Base-by-base conservation (phyloP, 2,113 vertebrate species). In the Pao palembangensis region DNA sequence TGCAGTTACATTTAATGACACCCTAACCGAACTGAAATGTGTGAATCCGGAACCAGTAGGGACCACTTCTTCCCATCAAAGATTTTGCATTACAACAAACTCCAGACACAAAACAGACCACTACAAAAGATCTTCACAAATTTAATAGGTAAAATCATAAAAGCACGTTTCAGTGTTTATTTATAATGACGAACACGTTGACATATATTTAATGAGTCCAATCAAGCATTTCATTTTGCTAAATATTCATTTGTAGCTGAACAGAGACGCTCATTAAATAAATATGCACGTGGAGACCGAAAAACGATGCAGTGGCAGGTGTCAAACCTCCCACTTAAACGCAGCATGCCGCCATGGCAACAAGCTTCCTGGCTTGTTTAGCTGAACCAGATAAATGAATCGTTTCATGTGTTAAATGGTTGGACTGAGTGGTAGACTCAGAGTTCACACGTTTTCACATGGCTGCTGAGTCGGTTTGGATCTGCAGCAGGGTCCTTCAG, bases 321-420 rank as follows among this genome's bases (percentile, higher is more conserved):
- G 84, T 89, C 85, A 75, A 44, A 73, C 69, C 75, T 77, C 69
- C 78, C 51, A 70, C 65, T 81, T 81, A 49, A 62, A 73, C 76
- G 60, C 55, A 54, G 71, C 51, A 34, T 2, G 58, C 79, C 68
- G 69, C 77, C 76, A 72, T 61, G 56, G 74, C 21, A 18, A 71
- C 21, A 7, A 57, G 28, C 60, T 70, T 77, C 82, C 65, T 75
- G 66, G 58, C 72, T 73, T 23, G 17, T 58, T 67, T 69, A 18
- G 20, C 57, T 16, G 58, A 64, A 31, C 42, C 51, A 57, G 55
- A 73, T 49, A 75, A 78, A 64, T 0, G 16, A 59, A 21, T 31
- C 14, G 19, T 57, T 50, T 55, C 52, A 61, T 56, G 55, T 31
- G 76, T 68, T 72, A 51, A 69, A 66, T 52, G 52, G 69, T 56